Evolutionary conservation across 2,797 vertebrate species (phyloP).

Genomic region (Tragopan temminckii): DNA sequence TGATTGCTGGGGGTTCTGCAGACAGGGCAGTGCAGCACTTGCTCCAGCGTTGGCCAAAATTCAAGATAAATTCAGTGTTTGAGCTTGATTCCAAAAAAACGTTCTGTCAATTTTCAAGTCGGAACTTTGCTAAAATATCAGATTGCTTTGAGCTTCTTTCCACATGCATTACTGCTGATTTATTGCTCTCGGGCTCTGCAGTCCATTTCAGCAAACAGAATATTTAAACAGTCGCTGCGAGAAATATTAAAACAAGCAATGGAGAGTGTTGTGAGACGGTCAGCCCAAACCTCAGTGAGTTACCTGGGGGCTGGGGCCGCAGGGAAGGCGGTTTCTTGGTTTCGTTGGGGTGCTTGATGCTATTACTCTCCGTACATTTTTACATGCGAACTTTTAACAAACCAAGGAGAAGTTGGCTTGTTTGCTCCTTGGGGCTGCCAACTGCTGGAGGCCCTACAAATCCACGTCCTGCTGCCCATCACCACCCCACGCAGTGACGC

Average conservation of each 20-base stretch:
- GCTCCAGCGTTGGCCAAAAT: neutral
- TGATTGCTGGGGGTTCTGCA: rapidly evolving
- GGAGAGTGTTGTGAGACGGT: neutral
- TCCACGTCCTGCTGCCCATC: no score
- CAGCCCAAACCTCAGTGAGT: neutral
- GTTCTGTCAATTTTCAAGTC: neutral
- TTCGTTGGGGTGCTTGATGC: neutral
- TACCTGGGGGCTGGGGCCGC: neutral
- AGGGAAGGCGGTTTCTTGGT: neutral
- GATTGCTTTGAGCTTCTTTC: neutral
- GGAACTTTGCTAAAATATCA: neutral
- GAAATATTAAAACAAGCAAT: neutral
- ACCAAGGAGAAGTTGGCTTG: neutral
- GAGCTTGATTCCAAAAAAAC: neutral
- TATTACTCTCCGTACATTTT: no score
- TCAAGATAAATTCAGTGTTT: neutral
- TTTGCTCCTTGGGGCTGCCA: neutral
- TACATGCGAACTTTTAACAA: neutral
- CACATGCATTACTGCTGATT: rapidly evolving
- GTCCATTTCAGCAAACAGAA: neutral
- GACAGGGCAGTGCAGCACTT: neutral
- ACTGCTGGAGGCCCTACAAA: neutral
- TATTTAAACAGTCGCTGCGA: neutral
- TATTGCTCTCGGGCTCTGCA: neutral
- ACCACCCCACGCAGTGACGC: neutral